Evolutionary conservation across 2,888 invertebrate genomes (phyloP).

Genomic region (Halictus ligatus): DNA sequence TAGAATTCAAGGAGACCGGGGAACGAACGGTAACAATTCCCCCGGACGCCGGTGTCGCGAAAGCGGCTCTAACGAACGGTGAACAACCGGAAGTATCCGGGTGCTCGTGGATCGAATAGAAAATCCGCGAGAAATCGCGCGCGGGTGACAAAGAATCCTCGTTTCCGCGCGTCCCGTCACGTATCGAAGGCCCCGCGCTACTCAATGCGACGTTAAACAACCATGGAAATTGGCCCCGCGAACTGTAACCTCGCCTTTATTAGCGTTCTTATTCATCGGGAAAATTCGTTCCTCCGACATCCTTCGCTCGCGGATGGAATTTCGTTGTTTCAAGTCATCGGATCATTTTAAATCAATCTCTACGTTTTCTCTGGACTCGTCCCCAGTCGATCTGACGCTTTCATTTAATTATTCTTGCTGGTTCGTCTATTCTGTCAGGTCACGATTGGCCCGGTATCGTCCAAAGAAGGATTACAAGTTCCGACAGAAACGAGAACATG

Average conservation of each 20-base stretch:
- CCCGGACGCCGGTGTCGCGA: neutral
- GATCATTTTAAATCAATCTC: too few relatives aligned
- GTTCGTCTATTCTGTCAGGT: too few relatives aligned
- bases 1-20: neutral
- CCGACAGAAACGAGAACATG: neutral
- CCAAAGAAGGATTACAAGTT: too few relatives aligned
- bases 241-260: slow-evolving; percentile 27
- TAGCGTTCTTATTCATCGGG: neutral
- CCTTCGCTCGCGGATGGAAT: neutral
- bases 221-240: slow-evolving; percentile 54
- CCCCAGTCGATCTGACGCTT: neutral
- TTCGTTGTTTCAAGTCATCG: neutral
- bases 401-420: neutral
- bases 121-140: neutral
- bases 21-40: slow-evolving; percentile 9
- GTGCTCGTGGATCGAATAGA: slow-evolving; percentile 41
- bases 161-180: slow-evolving; percentile 13
- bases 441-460: too few relatives aligned
- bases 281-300: neutral
- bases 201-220: slow-evolving; percentile 44
- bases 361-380: neutral
- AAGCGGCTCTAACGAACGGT: slow-evolving; percentile 31
- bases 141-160: slow-evolving; percentile 7
- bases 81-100: slow-evolving; percentile 10
- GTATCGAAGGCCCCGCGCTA: slow-evolving; percentile 35